Evolutionary conservation across 2,113 vertebrate genomes (phyloP).

Genomic region (Zosterops hypoxanthus): DNA sequence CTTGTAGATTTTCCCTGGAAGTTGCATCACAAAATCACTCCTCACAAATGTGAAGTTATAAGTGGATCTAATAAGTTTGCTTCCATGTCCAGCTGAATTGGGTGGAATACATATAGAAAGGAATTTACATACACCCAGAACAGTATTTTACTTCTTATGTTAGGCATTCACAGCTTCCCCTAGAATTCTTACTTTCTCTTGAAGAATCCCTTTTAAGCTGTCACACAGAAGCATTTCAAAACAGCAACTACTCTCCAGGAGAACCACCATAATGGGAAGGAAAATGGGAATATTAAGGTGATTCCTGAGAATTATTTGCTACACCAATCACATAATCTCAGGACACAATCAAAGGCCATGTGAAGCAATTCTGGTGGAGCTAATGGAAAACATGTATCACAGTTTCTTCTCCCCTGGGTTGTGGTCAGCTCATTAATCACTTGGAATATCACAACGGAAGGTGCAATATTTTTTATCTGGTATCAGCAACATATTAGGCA

Average conservation of each 20-base stretch:
- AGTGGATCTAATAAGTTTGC: neutral
- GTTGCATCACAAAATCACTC: neutral
- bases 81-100: neutral
- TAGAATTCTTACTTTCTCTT: neutral
- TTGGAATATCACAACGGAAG: neutral
- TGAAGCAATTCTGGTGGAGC: neutral
- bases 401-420: neutral
- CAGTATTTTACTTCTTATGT: neutral
- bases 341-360: neutral
- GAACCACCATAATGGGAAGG: neutral
- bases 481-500: neutral
- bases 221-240: neutral
- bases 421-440: conserved; percentile 5
- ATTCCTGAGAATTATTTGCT: neutral
- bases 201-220: neutral
- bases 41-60: neutral
- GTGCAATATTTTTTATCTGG: neutral
- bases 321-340: neutral
- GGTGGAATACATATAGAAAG: neutral
- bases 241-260: neutral
- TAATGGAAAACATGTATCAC: neutral
- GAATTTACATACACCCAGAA: neutral
- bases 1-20: neutral
- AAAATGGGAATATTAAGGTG: neutral
- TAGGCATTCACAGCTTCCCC: neutral